phyloP scores from a whole-genome alignment of 2,797 vertebrate genomes.

The Bovichtus diacanthus region DNA sequence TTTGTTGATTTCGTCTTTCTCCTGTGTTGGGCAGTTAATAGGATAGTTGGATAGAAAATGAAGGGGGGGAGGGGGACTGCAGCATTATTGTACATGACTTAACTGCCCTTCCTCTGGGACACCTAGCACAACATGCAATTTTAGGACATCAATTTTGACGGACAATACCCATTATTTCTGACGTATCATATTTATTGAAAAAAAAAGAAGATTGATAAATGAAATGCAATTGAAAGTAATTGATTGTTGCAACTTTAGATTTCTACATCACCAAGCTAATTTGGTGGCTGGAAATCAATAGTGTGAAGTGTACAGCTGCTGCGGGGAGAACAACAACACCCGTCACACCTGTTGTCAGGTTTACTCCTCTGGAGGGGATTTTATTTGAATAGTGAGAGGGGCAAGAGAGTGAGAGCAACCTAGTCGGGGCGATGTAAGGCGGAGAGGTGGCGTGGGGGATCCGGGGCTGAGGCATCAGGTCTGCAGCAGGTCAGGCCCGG shows the following conservation, averaged over 20 bases:
- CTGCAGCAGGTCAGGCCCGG: slow-evolving; percentile 27
- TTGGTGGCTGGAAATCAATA: slow-evolving; percentile 41
- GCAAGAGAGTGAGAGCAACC: slow-evolving; percentile 15
- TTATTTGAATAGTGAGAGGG: slow-evolving; percentile 34
- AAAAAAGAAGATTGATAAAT: slow-evolving; percentile 3
- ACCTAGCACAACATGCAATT: not conserved
- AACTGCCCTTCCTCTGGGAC: not conserved
- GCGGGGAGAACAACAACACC: slow-evolving; percentile 31
- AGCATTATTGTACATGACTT: not conserved
- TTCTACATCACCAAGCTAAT: slow-evolving; percentile 50
- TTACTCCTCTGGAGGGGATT: slow-evolving; percentile 38
- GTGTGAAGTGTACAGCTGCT: slow-evolving; percentile 58
- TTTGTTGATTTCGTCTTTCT: no score
- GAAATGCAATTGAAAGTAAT: not conserved
- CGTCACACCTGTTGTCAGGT: slow-evolving; percentile 57
- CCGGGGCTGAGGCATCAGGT: not conserved
- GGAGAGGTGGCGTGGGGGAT: slow-evolving; percentile 10
- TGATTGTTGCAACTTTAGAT: slow-evolving; percentile 11
- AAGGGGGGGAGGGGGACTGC: not conserved
- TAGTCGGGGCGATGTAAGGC: slow-evolving; percentile 21
- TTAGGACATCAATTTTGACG: not conserved
- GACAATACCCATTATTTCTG: not conserved
- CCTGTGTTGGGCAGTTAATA: not conserved
- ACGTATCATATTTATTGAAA: not conserved
- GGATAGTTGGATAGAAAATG: not conserved